Evolutionary conservation across 2,888 invertebrate species (phyloP).

Genomic region (Ophion obscuratus): DNA sequence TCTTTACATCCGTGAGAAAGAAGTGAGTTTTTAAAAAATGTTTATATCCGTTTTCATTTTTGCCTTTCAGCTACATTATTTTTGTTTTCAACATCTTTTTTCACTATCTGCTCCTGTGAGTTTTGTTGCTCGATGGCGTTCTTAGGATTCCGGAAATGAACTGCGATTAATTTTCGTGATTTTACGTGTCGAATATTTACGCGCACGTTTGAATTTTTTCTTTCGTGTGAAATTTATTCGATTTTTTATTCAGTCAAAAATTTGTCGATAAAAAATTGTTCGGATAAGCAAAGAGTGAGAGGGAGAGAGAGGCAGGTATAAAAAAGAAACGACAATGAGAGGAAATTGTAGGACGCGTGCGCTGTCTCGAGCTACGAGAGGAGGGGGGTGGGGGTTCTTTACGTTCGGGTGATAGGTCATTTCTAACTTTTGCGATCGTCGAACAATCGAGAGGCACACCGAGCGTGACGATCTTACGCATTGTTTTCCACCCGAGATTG

Average conservation of each 20-base stretch:
- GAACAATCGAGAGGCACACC: slow-evolving; percentile 42
- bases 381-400: not conserved
- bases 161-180: too few relatives aligned
- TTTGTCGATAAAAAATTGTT: not conserved
- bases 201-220: not conserved
- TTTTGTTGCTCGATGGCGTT: not conserved
- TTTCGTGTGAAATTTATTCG: not conserved
- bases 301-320: not conserved
- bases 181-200: too few relatives aligned
- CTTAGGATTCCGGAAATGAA: too few relatives aligned
- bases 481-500: slow-evolving; percentile 54
- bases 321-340: not conserved
- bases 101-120: not conserved
- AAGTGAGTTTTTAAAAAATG: too few relatives aligned
- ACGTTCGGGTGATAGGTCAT: slow-evolving; percentile 54
- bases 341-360: slow-evolving; percentile 6
- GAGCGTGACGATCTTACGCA: slow-evolving; percentile 61
- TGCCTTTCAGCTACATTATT: too few relatives aligned
- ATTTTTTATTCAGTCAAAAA: not conserved
- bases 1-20: too few relatives aligned
- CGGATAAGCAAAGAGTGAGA: not conserved
- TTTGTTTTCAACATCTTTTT: not conserved
- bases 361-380: too few relatives aligned
- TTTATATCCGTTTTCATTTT: too few relatives aligned
- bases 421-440: slow-evolving; percentile 50